Conservation (phyloP, 2,797 vertebrate species). For the Craterocephalus amniculus region DNA sequence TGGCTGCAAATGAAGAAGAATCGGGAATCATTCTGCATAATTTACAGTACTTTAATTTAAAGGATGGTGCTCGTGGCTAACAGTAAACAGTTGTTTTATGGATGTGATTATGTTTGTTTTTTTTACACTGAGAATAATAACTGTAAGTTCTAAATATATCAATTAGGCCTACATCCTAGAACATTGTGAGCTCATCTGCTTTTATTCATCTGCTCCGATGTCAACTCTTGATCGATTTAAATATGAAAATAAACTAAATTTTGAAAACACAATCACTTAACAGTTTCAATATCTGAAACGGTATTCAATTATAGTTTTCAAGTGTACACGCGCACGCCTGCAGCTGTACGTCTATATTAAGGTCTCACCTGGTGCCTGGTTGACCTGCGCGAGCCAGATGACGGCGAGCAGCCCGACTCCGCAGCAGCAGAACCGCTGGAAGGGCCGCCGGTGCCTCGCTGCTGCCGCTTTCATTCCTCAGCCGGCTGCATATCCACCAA, state of each 20-base stretch:
- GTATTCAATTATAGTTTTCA: neutral
- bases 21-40: neutral
- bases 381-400: constrained; percentile 77
- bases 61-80: neutral
- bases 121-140: neutral
- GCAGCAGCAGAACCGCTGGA: constrained; percentile 84
- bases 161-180: too few relatives aligned
- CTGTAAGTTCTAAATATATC: too few relatives aligned
- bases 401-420: constrained; percentile 78
- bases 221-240: neutral
- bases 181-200: neutral
- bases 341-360: constrained; percentile 31
- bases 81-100: neutral
- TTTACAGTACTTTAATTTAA: neutral
- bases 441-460: constrained; percentile 76
- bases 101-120: neutral
- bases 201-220: neutral
- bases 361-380: constrained; percentile 81
- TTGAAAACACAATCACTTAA: too few relatives aligned
- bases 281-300: neutral
- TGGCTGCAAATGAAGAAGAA: neutral
- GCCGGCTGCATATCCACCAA: constrained; percentile 61
- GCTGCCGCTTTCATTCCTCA: constrained; percentile 78
- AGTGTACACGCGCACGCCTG: constrained; percentile 2
- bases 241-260: neutral